These are phyloP conservation scores for Platyrinchus mystaceus DNA, from an alignment of 2,797 vertebrate species.

Conservation along the genomic window DNA sequence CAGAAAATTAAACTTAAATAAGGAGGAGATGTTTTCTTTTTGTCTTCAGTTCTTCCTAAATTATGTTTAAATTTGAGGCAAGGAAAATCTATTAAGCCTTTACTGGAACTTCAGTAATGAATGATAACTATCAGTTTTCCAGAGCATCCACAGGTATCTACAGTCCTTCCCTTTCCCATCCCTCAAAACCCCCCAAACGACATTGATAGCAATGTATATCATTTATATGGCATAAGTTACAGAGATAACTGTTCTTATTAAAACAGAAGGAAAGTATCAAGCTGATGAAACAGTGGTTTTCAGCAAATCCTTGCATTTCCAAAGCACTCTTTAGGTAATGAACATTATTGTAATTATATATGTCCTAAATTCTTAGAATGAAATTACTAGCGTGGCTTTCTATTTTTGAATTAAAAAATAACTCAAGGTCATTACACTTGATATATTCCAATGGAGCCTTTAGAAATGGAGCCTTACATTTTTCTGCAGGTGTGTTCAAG, in stretches of 20 bases:
- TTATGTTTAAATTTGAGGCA: slow-evolving; percentile 12
- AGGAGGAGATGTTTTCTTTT: not conserved
- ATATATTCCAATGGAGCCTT: not conserved
- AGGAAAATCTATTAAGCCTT: slow-evolving; percentile 3
- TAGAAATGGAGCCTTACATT: not conserved
- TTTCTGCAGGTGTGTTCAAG: not conserved
- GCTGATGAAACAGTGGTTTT: not conserved
- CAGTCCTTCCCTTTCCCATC: not conserved
- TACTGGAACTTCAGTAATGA: not conserved
- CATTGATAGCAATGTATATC: not conserved
- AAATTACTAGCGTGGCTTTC: not conserved
- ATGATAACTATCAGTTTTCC: not conserved
- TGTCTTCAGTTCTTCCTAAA: not conserved
- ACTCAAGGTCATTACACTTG: not conserved
- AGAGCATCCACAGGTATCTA: not conserved
- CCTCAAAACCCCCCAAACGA: not conserved
- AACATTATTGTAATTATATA: not conserved
- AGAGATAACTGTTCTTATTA: not conserved
- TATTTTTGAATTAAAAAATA: not conserved
- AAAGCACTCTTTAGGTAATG: not conserved
- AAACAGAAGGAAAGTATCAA: not conserved
- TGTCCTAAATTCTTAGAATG: not conserved
- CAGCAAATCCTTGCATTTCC: not conserved
- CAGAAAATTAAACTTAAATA: slow-evolving; percentile 27
- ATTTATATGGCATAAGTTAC: not conserved